Base-by-base conservation (phyloP, 2,113 vertebrate species). In the Melanerpes formicivorus region DNA sequence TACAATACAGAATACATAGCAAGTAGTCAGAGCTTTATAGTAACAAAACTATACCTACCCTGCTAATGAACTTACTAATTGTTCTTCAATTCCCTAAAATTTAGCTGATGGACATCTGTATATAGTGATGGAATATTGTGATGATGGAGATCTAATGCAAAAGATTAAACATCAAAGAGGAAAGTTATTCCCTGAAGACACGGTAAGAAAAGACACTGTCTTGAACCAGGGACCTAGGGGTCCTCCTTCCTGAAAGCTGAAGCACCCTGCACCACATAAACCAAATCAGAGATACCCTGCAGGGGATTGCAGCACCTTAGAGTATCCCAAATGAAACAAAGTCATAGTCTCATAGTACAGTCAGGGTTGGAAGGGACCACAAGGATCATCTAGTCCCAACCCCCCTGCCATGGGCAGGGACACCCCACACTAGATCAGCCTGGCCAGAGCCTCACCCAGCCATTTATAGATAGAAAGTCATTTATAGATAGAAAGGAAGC, bases 81-180 rank as follows among this genome's bases (percentile, higher is more conserved):
- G 32, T 34, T 94, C n/a, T 93, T 77, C 18, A 84, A 30, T 97
- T 94, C 71, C 54, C 40, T 88, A 56, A 80, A 80, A 55, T 95
- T 81, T 95, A 99, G 99, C 93, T 90, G 97, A 98, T 80, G 98
- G 97, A 94, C 97, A 99, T 91, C 87, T 99, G 80, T 98, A 98
- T 90, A 99, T 99, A 87, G 98, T 98, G 58, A 99, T 99, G 99
- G 99, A 99, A 91, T 99, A 98, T 94, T 99, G 99, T 97, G 97
- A 98, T 2, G 98, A 97, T 84, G 98, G 99, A 88, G 99, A 99
- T 94, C 97, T 99, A 42, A 97, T 99, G 88, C 98, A 98, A 62
- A 99, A 97, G 97, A 99, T 99, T 77, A 98, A 92, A 87, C 95
- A 95, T 10, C 99, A 98, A 92, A 98, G 98, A 93, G 97, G 97